Conservation (phyloP, 2,888 invertebrate species). For the Poecilus cupreus region DNA sequence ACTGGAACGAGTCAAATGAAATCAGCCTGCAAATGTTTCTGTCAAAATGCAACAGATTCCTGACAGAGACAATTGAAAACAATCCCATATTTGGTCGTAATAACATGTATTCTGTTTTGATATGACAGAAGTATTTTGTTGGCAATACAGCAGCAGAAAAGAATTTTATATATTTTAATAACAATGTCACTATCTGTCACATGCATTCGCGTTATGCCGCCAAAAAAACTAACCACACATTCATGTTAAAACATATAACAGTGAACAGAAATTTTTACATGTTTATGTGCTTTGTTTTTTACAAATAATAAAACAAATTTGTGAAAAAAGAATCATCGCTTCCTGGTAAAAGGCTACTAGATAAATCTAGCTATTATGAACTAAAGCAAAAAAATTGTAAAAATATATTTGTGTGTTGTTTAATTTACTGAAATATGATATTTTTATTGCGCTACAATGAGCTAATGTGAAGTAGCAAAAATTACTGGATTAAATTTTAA, state of each 20-base stretch:
- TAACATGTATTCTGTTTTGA: slow-evolving; percentile 34
- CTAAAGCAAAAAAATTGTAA: background rate
- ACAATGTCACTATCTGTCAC: slow-evolving; percentile 50
- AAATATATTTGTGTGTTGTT: background rate
- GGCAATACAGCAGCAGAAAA: slow-evolving; percentile 34
- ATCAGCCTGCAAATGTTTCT: background rate
- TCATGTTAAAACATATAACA: slow-evolving; percentile 22
- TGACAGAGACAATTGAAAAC: slow-evolving; percentile 43
- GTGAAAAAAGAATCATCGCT: background rate
- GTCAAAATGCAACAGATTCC: slow-evolving; percentile 15
- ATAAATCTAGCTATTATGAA: slow-evolving; percentile 19
- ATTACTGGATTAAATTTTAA: background rate
- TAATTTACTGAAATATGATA: background rate
- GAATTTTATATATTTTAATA: slow-evolving; percentile 54
- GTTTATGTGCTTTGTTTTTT: background rate
- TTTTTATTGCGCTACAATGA: background rate
- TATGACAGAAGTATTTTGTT: slow-evolving; percentile 41
- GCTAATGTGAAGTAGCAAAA: background rate
- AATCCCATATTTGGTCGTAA: slow-evolving; percentile 38
- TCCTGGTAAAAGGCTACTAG: background rate
- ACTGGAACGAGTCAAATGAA: background rate
- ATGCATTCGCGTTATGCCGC: slow-evolving; percentile 1
- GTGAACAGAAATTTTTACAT: slow-evolving; percentile 36
- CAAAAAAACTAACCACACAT: slow-evolving; percentile 17
- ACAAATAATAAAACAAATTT: slow-evolving; percentile 28